Base-by-base conservation (phyloP, 23 tunicate species). In the Styela plicata region DNA sequence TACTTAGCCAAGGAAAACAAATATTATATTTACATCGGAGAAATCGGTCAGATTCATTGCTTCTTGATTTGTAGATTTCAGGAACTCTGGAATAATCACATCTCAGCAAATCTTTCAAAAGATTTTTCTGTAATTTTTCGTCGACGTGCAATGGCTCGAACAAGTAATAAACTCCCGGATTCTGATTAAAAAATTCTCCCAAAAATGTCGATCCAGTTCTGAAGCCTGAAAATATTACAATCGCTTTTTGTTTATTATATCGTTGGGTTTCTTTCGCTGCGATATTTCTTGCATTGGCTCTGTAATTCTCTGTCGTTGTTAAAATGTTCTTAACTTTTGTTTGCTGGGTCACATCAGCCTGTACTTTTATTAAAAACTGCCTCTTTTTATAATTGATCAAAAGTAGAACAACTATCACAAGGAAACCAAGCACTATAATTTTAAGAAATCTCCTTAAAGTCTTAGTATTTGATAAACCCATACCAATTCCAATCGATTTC, bases 131-230 rank as follows among this genome's bases (percentile, higher is more conserved):
- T 7, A 5, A 7, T 5, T 44, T 44, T 44, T 44, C 57, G 13
- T 44, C 57, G 57, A 7, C 57, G 7, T 5, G 57, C 2, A 86
- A 61, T 16, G 90, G 90, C 73, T 86, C 90, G 65, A 80, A 86
- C 24, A 86, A 80, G 71, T 86, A 86, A 21, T 77, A 37, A 34
- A 86, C 90, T 35, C 63, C 74, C 1, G 74, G 62, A 34, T 83
- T 35, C 63, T 80, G 83, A 63, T 86, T 86, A 64, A 86, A 86
- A 19, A 80, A 69, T 34, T 82, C 83, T 1, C 90, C 90, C 2
- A 86, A 32, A 80, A 86, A 68, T 65, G 80, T 70, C 33, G 90
- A 86, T n/a, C 90, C 90, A 1, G 90, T 80, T 10, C 85, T 36
- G 63, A 31, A 70, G 24, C 63, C 57, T 17, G 90, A 70, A 22